Percentiles rank a stretch among this genome's conserved stretches.
These are phyloP conservation scores for Ornithorhynchus anatinus DNA, from an alignment of 2,113 vertebrate genomes.

Conservation along the genomic window DNA sequence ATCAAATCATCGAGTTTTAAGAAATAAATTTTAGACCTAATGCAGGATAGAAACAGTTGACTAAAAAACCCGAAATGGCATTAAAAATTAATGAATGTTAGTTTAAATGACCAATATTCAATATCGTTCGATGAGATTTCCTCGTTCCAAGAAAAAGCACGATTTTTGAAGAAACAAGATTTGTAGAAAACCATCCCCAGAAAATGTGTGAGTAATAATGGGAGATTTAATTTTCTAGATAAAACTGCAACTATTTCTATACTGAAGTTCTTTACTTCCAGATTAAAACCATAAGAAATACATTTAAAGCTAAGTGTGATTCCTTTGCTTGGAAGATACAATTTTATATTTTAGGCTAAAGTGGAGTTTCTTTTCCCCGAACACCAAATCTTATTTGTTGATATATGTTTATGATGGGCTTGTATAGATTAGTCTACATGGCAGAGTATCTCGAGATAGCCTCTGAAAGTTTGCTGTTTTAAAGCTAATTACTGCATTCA, in stretches of 20 bases:
- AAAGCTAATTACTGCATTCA: too few relatives aligned
- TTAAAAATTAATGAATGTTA: neutral
- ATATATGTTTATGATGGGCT: too few relatives aligned
- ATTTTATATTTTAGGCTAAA: neutral
- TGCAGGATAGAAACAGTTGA: neutral
- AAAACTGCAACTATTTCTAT: neutral
- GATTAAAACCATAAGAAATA: neutral
- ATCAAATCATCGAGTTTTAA: constrained; percentile 44
- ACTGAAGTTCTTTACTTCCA: neutral
- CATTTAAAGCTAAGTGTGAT: too few relatives aligned
- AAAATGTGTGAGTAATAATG: neutral
- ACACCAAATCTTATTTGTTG: too few relatives aligned
- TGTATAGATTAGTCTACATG: too few relatives aligned
- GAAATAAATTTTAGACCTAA: constrained; percentile 28
- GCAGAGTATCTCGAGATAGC: too few relatives aligned
- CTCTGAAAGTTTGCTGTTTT: too few relatives aligned
- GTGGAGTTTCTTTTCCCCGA: neutral
- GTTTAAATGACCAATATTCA: neutral
- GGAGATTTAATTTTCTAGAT: neutral
- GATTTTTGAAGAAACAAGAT: neutral
- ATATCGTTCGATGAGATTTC: neutral
- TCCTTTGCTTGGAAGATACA: too few relatives aligned
- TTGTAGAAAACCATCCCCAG: neutral
- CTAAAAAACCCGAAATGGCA: constrained; percentile 2
- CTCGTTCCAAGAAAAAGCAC: neutral